These are phyloP conservation scores for Iguana delicatissima DNA, from an alignment of 2,797 vertebrate species.

Conservation along the genomic window DNA sequence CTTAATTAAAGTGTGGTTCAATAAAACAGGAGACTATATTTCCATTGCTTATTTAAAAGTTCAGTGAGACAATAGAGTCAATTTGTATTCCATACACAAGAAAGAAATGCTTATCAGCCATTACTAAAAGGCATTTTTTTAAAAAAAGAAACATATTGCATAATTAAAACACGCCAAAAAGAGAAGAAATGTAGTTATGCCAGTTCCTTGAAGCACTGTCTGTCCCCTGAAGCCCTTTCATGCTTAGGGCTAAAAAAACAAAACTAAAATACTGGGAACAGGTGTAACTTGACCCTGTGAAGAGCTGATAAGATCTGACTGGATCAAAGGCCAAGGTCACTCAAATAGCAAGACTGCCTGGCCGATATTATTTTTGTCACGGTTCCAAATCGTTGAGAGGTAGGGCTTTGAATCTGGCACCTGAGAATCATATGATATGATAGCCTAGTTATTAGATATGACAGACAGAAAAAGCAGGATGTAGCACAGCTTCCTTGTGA, in stretches of 20 bases:
- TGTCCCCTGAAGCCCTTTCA: constrained; percentile 64
- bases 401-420: constrained; percentile 76
- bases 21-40: constrained; percentile 34
- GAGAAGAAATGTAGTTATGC: constrained; percentile 8
- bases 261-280: constrained; percentile 73
- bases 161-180: constrained; percentile 39
- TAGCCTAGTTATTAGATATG: constrained; percentile 80
- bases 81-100: constrained; percentile 2
- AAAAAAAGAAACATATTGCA: constrained; percentile 35
- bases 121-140: constrained; percentile 50
- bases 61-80: constrained; percentile 30
- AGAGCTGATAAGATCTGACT: constrained; percentile 77
- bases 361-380: constrained; percentile 81
- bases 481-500: constrained; percentile 71
- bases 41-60: neutral
- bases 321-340: constrained; percentile 80
- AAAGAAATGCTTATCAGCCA: constrained; percentile 8
- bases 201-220: constrained; percentile 37
- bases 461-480: constrained; percentile 76
- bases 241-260: constrained; percentile 68
- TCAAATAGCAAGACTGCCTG: constrained; percentile 74
- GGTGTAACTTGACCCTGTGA: constrained; percentile 76
- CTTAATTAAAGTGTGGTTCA: constrained; percentile 33
- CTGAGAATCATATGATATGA: constrained; percentile 80
- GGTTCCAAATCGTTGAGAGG: constrained; percentile 77